Base-by-base conservation (phyloP, 2,797 vertebrate genomes). In the Poliocrania exsul region DNA sequence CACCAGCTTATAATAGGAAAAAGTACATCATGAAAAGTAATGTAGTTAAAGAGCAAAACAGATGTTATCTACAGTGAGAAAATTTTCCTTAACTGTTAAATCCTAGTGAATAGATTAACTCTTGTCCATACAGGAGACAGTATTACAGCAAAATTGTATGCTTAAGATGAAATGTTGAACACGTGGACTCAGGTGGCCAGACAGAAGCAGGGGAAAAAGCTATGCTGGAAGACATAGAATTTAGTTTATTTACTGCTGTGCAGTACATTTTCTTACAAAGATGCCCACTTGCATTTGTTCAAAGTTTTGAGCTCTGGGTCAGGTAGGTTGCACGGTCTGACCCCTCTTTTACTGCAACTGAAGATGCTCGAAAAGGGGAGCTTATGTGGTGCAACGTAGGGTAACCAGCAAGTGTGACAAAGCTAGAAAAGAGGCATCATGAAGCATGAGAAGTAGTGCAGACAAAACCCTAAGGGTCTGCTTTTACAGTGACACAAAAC, bases 31-130 rank as follows among this genome's bases (percentile, higher is more conserved):
- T 56, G 29, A 49, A 44, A 5, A 83, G 11, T 37, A 81, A 58
- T 75, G n/a, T 49, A 95, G 95, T 85, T 88, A 90, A 88, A 79
- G 10, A 96, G 16, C 7, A 95, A 93, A 95, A 33, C 71, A 96
- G 78, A 83, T 93, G 66, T 51, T 57, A 70, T 58, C 17, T 70
- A 10, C 50, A 60, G n/a, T 42, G 24, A 88, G 72, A 80, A 93
- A 93, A 90, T 90, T 69, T 93, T 60, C 44, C 9, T 13, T 86
- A 79, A 29, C 47, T 49, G 5, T 57, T 79, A 47, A 74, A 42
- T 80, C 29, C 51, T 80, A 23, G 42, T 73, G 21, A 28, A 28
- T 6, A 81, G 20, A 78, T 60, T 60, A 73, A 33, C 4, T 81
- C 65, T 85, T 78, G 13, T 62, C 56, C 77, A 49, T 70, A 42